A percentile compares a stretch with the other conserved stretches of the same genome.
These are phyloP conservation scores for Patagioenas fasciata DNA, from an alignment of 2,113 vertebrate genomes.

Conservation along the genomic window DNA sequence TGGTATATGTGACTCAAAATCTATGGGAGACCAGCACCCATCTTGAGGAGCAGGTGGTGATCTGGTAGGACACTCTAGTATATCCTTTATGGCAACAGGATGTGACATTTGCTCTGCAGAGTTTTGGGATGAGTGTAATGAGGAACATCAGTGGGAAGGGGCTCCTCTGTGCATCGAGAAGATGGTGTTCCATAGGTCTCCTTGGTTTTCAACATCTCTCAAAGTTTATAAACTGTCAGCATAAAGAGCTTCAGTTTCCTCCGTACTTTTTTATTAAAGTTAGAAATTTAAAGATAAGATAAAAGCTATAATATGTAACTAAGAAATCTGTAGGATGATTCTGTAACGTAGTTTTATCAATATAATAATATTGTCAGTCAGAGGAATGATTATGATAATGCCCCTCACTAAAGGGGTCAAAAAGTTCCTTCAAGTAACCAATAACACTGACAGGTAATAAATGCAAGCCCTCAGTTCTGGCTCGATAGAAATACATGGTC, in stretches of 20 bases:
- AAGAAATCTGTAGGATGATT: neutral
- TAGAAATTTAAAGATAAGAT: neutral
- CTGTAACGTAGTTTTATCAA: neutral
- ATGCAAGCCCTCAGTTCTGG: neutral
- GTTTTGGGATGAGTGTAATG: neutral
- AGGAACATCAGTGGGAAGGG: neutral
- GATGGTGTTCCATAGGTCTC: neutral
- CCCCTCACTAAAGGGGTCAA: neutral
- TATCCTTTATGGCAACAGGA: neutral
- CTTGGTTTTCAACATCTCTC: neutral
- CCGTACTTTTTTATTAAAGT: neutral
- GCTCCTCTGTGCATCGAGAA: neutral
- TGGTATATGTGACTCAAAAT: neutral
- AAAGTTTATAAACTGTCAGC: neutral
- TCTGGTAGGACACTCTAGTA: neutral
- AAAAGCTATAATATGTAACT: neutral
- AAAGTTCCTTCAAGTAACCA: neutral
- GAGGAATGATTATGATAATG: neutral
- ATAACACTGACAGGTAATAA: neutral
- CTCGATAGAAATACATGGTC: neutral
- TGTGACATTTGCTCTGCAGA: neutral
- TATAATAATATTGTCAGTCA: neutral
- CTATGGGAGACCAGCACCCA: neutral
- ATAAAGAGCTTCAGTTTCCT: neutral
- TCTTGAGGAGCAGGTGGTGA: neutral